These are phyloP conservation scores for Syngnathus scovelli DNA, from an alignment of 2,113 vertebrate genomes.

Conservation along the genomic window DNA sequence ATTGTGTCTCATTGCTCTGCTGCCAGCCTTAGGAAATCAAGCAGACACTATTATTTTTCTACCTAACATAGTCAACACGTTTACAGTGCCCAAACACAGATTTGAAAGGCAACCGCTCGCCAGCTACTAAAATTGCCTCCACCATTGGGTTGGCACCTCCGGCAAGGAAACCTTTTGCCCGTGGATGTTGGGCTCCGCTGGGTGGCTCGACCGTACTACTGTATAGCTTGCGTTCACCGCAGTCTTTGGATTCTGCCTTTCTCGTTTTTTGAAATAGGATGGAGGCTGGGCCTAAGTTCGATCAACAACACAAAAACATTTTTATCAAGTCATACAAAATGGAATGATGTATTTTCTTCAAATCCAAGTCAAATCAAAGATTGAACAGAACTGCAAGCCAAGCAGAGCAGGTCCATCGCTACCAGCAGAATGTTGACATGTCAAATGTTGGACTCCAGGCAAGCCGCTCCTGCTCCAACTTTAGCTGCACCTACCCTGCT, in stretches of 20 bases:
- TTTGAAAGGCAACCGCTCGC: neutral
- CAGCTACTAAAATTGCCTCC: too few relatives aligned
- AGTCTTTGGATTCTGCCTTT: too few relatives aligned
- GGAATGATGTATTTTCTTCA: neutral
- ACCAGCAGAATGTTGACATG: neutral
- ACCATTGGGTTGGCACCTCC: too few relatives aligned
- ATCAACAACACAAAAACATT: too few relatives aligned
- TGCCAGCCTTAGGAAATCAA: neutral
- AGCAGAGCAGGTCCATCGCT: neutral
- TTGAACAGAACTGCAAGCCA: too few relatives aligned
- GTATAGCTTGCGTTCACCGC: too few relatives aligned
- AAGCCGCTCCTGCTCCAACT: conserved; percentile 92
- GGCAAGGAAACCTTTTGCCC: too few relatives aligned
- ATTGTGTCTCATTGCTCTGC: neutral
- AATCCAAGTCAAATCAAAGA: neutral
- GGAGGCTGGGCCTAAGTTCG: too few relatives aligned
- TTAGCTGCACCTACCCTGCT: conserved; percentile 94
- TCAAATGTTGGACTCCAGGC: conserved; percentile 68
- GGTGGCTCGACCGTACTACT: too few relatives aligned
- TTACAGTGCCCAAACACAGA: neutral
- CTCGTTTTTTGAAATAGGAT: too few relatives aligned
- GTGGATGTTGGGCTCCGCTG: too few relatives aligned
- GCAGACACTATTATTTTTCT: neutral
- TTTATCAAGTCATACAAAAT: too few relatives aligned
- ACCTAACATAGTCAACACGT: neutral